Percentiles rank a stretch among this genome's conserved stretches.
These are phyloP conservation scores for Hoplodrina ambigua DNA, from an alignment of 2,888 invertebrate species.

Conservation along the genomic window DNA sequence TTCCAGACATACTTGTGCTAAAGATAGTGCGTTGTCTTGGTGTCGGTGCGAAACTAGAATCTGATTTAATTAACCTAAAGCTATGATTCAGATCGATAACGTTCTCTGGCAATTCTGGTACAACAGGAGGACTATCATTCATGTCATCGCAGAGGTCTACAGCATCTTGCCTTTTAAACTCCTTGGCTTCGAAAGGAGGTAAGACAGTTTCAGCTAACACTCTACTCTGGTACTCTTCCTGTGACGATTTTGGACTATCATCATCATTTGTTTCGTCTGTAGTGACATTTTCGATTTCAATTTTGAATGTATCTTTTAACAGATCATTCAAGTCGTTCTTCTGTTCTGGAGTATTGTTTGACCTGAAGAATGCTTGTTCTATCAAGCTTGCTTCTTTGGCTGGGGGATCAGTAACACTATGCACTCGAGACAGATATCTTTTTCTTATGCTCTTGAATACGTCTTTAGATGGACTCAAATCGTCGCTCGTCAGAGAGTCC, in stretches of 20 bases:
- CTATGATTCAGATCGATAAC: constrained; percentile 65
- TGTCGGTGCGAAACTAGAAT: constrained; percentile 67
- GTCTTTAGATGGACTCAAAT: constrained; percentile 76
- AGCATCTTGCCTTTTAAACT: constrained; percentile 80
- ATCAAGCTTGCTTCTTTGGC: constrained; percentile 75
- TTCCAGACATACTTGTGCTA: constrained; percentile 75
- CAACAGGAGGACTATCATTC: constrained; percentile 60
- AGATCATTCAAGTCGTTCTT: constrained; percentile 59
- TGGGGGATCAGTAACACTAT: constrained; percentile 80
- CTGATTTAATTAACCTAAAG: constrained; percentile 72
- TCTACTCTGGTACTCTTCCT: constrained; percentile 59
- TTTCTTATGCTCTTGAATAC: constrained; percentile 84
- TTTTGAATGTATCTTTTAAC: constrained; percentile 65
- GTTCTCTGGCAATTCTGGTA: constrained; percentile 58
- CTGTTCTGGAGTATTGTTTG: constrained; percentile 67
- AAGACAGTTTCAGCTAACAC: constrained; percentile 68
- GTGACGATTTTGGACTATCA: constrained; percentile 63
- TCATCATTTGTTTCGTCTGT: constrained; percentile 82
- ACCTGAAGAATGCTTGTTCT: constrained; percentile 82
- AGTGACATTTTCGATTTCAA: constrained; percentile 81
- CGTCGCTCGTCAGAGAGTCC: constrained; percentile 77
- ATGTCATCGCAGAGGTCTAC: constrained; percentile 72
- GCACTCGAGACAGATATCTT: constrained; percentile 84
- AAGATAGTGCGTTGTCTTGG: constrained; percentile 75
- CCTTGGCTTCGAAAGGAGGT: constrained; percentile 74